Evolutionary conservation across 1,140 invertebrate species (phyloP), one percentile per base, ranked within the genome.

Genomic region (Ridgeia piscesae): DNA sequence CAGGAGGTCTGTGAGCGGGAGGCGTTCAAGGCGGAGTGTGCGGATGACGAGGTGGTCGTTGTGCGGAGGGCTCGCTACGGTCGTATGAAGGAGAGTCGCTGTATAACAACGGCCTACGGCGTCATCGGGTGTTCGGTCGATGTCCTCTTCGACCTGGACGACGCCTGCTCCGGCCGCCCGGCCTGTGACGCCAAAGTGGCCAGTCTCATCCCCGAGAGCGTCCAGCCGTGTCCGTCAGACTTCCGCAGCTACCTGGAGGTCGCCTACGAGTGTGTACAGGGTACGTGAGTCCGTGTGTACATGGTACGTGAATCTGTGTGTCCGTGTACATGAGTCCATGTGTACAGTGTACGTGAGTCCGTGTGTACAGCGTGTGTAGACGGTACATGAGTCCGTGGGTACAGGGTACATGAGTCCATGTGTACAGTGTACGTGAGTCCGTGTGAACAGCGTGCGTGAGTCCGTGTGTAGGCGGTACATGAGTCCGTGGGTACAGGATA

Each of bases 31-130:
- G 48, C 91, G 9, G n/a, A 33, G 35, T 93, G 92, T 48, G 31
- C n/a, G 27, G 11, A 27, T 2, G 77, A 92, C 33, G 91, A 93
- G 31, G 91, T 93, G 77, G 34, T 93, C 34, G 48, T 93, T 34
- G 58, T 93, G 33, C 92, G 33, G 34, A 58, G 89, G 11, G 92
- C 92, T 21, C 92, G 50, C n/a, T 93, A 93, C 33, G 92, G 92
- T 17, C 91, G 92, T 34, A 93, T 93, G 92, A 42, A 58, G 27
- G 33, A 77, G 91, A 91, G 92, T 48, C 91, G 91, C 91, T 93
- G 92, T 88, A 50, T 93, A 34, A 92, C 48, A 31, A 9, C 35
- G 4, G n/a, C 27, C 27, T 91, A 92, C 92, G 92, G 92, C 11
- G 27, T 11, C 31, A n/a, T 92, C 31, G 92, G 92, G 1, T 92